A percentile compares a stretch with the other conserved stretches of the same genome.
These are phyloP conservation scores for Reticulitermes speratus DNA, from an alignment of 1,140 invertebrate species.

Conservation along the genomic window DNA sequence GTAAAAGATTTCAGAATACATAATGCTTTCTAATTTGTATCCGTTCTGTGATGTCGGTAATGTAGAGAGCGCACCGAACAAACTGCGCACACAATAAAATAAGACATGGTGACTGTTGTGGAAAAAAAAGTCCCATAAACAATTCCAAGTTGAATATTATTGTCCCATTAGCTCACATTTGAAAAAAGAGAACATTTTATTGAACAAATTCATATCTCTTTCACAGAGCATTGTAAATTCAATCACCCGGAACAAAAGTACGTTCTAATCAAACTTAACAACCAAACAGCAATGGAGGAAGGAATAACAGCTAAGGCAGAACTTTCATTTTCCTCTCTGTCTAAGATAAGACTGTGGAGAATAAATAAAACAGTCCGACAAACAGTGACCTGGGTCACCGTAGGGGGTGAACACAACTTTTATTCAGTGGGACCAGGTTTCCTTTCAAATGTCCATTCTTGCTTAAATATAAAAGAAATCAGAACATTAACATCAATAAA, in stretches of 20 bases:
- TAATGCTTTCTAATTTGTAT: no score
- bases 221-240: no score
- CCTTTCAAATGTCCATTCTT: no score
- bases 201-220: not conserved
- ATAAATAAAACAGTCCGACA: not conserved
- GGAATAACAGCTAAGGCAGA: no score
- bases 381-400: not conserved
- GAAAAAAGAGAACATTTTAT: not conserved
- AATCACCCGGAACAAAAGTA: no score
- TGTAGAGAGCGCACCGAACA: not conserved
- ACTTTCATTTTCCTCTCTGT: no score
- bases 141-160: slow-evolving; percentile 7
- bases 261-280: no score
- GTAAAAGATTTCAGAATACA: no score
- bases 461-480: no score
- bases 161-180: not conserved
- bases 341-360: not conserved
- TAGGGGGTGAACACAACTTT: not conserved
- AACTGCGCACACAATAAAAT: not conserved
- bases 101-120: not conserved
- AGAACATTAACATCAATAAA: no score
- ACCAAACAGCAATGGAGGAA: no score
- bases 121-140: not conserved
- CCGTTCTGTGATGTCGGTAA: not conserved
- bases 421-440: slow-evolving; percentile 1